Percentiles rank a stretch among this genome's conserved stretches.
Conservation (phyloP, 2,113 vertebrate genomes). For the Cheirogaleus medius region DNA sequence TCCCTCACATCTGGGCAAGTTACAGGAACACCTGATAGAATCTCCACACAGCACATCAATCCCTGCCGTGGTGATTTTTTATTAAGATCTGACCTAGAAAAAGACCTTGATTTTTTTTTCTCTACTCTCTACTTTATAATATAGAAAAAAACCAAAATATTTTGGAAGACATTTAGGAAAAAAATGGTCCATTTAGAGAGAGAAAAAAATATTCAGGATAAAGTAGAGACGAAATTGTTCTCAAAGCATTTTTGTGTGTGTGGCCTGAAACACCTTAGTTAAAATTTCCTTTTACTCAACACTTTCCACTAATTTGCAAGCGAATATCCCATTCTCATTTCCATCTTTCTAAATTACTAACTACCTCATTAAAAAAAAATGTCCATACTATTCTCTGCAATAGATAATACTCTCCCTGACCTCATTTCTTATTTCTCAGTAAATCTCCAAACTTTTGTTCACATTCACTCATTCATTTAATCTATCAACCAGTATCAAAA, state of each 20-base stretch:
- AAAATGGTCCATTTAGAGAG: neutral
- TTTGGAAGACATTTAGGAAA: constrained; percentile 10
- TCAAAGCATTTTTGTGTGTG: neutral
- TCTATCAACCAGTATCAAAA: neutral
- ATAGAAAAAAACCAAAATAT: constrained; percentile 51
- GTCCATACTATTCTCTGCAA: neutral
- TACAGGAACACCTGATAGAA: constrained; percentile 5
- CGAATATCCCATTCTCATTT: neutral
- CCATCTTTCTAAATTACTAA: neutral
- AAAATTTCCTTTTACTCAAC: neutral
- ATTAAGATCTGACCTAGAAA: constrained; percentile 65
- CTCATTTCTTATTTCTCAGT: neutral
- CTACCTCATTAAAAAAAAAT: neutral
- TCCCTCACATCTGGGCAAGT: neutral
- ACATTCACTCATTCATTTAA: neutral
- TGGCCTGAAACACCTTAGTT: neutral
- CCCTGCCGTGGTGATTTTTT: neutral
- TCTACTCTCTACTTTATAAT: neutral
- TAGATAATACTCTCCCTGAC: neutral
- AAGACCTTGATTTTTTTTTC: constrained; percentile 35
- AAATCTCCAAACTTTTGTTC: neutral
- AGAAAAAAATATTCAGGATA: neutral
- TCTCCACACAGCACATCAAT: neutral
- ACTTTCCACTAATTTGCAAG: neutral
- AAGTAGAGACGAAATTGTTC: neutral